Evolutionary conservation across 2,888 invertebrate species (phyloP), one percentile per base, ranked within the genome.

Genomic region (Ochropleura plecta): DNA sequence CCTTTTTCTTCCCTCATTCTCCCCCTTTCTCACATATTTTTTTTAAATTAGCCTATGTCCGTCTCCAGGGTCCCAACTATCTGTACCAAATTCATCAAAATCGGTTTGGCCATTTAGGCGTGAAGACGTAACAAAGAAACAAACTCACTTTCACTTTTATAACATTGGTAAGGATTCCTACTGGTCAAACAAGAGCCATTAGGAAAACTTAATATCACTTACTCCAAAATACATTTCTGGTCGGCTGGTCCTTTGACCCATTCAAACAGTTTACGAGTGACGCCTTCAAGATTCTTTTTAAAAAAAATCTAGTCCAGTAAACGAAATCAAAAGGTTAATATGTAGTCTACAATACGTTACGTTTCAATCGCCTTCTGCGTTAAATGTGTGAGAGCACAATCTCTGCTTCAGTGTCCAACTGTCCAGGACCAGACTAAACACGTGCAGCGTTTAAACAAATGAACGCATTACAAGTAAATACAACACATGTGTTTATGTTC

Each of bases 381-480:
- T 20, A 62, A 53, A 78, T 46, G 20, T 68, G 30, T 59, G 3
- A 9, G 16, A 66, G 48, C 53, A 63, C 5, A 16, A 51, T 14
- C 18, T 12, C 6, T 51, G 53, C 18, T 64, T 67, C 18, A 53
- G 48, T 49, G 59, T 18, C 40, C n/a, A 30, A 53, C 44, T 49
- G 59, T 18, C 40, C n/a, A 30, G 48, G 18, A 49, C 8, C 5
- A 70, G 70, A 77, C 82, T 67, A 82, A 66, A 79, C 55, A 82
- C 20, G 20, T 5, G 4, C 30, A 48, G 60, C 42, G 40, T 63
- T n/a, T 18, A 6, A 14, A 49, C 30, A 20, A 30, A 40, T n/a
- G 46, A 8, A 48, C 12, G 12, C 16, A 12, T 18, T 10, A 30
- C 63, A 65, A 30, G 51, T 60, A 64, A 20, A 57, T 49, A 59